phyloP scores from a whole-genome alignment of 2,113 vertebrate species.

The Thamnophis sirtalis region DNA sequence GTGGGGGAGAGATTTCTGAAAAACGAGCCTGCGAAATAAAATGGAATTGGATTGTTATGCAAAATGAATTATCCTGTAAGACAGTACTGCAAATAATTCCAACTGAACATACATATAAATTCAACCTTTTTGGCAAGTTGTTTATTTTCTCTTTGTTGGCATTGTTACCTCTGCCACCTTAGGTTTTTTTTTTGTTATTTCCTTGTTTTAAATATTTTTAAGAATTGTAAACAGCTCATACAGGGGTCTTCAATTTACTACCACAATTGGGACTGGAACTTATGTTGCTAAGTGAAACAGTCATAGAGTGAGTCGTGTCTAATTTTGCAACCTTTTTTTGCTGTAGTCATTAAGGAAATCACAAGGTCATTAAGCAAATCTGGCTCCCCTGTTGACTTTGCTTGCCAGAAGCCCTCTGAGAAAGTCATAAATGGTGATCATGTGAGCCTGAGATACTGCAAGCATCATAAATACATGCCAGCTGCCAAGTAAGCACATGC shows the following conservation, averaged over 20 bases:
- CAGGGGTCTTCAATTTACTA: background rate
- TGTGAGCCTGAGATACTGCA: too few relatives aligned
- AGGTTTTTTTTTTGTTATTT: background rate
- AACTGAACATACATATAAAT: background rate
- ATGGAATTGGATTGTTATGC: background rate
- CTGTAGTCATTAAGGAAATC: background rate
- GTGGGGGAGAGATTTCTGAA: background rate
- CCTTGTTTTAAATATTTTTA: background rate
- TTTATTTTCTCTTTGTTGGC: background rate
- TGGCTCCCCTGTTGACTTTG: background rate
- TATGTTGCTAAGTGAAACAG: background rate
- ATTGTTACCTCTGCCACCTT: background rate
- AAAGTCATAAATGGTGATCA: too few relatives aligned
- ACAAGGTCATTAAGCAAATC: background rate
- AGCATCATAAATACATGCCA: too few relatives aligned
- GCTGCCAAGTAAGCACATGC: too few relatives aligned
- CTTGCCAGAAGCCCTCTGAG: too few relatives aligned
- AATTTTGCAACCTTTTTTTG: background rate
- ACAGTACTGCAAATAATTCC: background rate
- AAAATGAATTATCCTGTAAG: background rate
- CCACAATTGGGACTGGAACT: background rate
- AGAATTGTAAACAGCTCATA: background rate
- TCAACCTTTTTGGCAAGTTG: background rate
- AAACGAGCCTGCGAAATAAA: background rate
- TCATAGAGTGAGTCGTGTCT: background rate